phyloP scores from a whole-genome alignment of 1,140 invertebrate genomes.

The Bombyx mandarina region DNA sequence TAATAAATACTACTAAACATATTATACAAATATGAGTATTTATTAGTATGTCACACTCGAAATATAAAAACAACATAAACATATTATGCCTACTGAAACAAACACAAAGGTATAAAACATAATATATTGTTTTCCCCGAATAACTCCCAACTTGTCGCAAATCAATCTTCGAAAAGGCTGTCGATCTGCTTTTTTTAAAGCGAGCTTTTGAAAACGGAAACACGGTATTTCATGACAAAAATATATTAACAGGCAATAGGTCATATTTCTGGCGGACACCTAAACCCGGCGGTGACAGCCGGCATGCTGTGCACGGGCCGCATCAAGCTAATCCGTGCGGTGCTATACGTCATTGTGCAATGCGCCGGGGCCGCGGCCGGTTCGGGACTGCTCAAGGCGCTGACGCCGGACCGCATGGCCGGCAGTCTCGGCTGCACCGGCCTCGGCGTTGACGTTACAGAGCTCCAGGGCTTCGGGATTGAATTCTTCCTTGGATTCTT shows the following conservation, averaged over 20 bases:
- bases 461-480: constrained; percentile 86
- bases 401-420: constrained; percentile 75
- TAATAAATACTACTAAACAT: too few species aligned
- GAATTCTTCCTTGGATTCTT: constrained; percentile 93
- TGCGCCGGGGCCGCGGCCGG: constrained; percentile 88
- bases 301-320: constrained; percentile 85
- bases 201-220: too few species aligned
- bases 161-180: too few species aligned
- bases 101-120: too few species aligned
- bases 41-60: too few species aligned
- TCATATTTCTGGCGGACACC: constrained; percentile 91
- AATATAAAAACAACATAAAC: too few species aligned
- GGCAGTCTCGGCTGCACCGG: constrained; percentile 76
- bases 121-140: too few species aligned
- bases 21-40: too few species aligned
- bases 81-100: too few species aligned
- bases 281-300: constrained; percentile 91
- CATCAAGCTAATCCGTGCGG: constrained; percentile 80
- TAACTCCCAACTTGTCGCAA: too few species aligned
- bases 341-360: constrained; percentile 89
- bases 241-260: constrained; percentile 77
- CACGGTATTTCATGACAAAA: too few species aligned
- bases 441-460: constrained; percentile 72
- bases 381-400: constrained; percentile 73
- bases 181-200: too few species aligned